Evolutionary conservation across 2,888 invertebrate genomes (phyloP), one percentile per base, ranked within the genome.

Genomic region (Pyralis farinalis): DNA sequence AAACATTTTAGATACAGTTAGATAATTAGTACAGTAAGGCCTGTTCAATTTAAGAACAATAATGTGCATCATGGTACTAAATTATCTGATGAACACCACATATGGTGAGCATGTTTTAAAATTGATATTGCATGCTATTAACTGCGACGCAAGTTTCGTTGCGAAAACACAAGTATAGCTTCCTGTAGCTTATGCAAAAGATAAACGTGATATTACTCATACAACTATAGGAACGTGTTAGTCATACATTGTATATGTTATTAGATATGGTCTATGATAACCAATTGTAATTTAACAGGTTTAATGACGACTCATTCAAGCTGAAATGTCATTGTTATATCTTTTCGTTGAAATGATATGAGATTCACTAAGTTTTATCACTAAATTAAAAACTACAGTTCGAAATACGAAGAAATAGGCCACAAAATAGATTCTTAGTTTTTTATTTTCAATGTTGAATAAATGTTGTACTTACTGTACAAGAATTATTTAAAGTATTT

Each of bases 101-200:
- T 16, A 16, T 16, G 4, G 4, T 4, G 4, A 4, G 4, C 16
- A 16, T 16, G 4, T 16, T 11, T 32, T 22, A 34, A 34, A 34
- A 22, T 22, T 44, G 62, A 69, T 65, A 63, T 52, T 16, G 48
- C 49, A 57, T 63, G 58, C 63, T 51, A 56, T 55, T 63, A 69
- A 63, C 58, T 57, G 44, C 53, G 53, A 52, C 53, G 44, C 45
- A 47, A 56, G 55, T 56, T 43, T 53, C 25, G 43, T 30, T 42
- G 44, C 49, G 46, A 16, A 51, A 53, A 44, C 41, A 30, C 42
- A 53, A 44, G 46, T 40, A 46, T 36, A 34, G 43, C 49, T 49
- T 56, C 64, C 53, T 46, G 52, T 53, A 33, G 43, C 20, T 53
- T 50, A 63, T 63, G 57, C 49, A 37, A 43, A 45, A 55, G 49